Base-by-base conservation (phyloP, 2,888 invertebrate genomes). In the Pachycephus smyrnensis region DNA sequence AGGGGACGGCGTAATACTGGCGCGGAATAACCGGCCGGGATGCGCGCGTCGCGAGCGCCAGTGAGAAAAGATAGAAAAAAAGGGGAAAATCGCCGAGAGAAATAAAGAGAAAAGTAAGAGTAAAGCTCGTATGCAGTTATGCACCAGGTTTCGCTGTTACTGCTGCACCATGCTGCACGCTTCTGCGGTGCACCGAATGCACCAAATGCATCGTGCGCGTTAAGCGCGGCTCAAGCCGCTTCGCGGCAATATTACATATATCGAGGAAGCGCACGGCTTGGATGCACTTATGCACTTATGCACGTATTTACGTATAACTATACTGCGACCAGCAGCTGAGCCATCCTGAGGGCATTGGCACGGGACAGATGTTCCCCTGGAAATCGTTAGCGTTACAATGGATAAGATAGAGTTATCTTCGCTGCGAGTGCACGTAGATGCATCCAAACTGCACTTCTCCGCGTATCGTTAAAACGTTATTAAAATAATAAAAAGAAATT, bases 301-400 rank as follows among this genome's bases (percentile, higher is more conserved):
- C n/a, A n/a, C n/a, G n/a, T n/a, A n/a, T n/a, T n/a, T n/a, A 40
- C 15, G 15, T 55, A 55, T 55, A 55, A 9, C n/a, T 69, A 76
- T 79, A 69, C 73, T 68, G 71, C 69, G 76, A 78, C 31, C 55
- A 75, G 76, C 78, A 78, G 76, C 79, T 69, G 69, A 76, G 73
- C 74, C 73, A 36, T 9, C 55, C 55, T 0, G 23, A 71, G 71
- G 71, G 71, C 71, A 71, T 71, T 71, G 71, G 71, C 71, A 32
- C 71, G 2, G 71, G 71, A 32, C 71, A 71, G 71, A 71, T 71
- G 71, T 31, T 71, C 31, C 31, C 71, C 30, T 33, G 32, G 33
- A 31, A 71, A 71, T 71, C 71, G 33, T 71, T 71, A 12, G 4
- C 32, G 71, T 71, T n/a, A 11, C 32, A 15, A 23, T 32, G 31